Evolutionary conservation across 2,888 invertebrate species (phyloP).

Genomic region (Litoditis marina): DNA sequence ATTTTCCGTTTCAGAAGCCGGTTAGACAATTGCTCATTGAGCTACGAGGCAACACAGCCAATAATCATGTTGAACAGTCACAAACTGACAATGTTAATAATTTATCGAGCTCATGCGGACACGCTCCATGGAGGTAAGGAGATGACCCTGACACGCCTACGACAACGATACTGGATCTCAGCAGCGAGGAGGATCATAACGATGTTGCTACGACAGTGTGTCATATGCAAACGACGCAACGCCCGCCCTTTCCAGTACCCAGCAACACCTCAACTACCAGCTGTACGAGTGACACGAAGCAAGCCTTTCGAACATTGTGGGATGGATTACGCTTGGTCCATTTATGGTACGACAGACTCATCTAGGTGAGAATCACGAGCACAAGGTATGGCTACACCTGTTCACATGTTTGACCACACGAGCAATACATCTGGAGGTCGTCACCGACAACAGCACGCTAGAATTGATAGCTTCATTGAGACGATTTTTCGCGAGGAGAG

Average conservation of each 20-base stretch:
- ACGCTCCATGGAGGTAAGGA: too few species aligned
- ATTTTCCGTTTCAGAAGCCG: too few species aligned
- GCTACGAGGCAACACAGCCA: too few species aligned
- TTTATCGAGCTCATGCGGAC: too few species aligned
- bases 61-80: too few species aligned
- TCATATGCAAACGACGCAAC: conserved; percentile 4
- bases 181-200: background rate
- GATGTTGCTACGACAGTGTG: background rate
- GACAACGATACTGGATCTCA: conserved; percentile 13
- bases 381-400: conserved; percentile 53
- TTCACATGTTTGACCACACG: conserved; percentile 63
- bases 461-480: conserved; percentile 57
- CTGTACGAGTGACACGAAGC: conserved; percentile 8
- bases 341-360: conserved; percentile 42
- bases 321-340: conserved; percentile 63
- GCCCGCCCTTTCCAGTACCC: conserved; percentile 4
- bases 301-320: conserved; percentile 57
- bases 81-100: too few species aligned
- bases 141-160: background rate
- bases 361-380: conserved; percentile 11
- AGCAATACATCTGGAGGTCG: conserved; percentile 63
- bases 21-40: too few species aligned
- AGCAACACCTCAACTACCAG: background rate
- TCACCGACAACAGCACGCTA: conserved; percentile 50
- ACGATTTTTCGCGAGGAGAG: conserved; percentile 59